Conservation (phyloP, 2,797 vertebrate genomes). For the Gymnothorax javanicus region DNA sequence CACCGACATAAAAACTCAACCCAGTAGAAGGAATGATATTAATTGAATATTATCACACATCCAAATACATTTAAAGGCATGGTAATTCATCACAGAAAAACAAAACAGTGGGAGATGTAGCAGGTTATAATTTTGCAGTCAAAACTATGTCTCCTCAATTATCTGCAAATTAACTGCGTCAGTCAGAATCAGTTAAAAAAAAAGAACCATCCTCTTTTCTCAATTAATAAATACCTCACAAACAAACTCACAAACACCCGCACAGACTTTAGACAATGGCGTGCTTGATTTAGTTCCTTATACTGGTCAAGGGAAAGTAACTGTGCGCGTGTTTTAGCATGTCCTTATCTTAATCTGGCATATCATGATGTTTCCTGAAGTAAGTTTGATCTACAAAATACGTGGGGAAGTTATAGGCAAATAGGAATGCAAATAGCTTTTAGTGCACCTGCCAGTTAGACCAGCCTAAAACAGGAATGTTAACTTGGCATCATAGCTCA, state of each 20-base stretch:
- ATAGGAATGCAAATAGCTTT: not conserved
- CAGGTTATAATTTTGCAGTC: conserved; percentile 25
- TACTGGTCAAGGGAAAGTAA: conserved; percentile 49
- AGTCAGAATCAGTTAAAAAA: not conserved
- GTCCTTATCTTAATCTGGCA: no score
- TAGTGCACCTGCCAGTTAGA: not conserved
- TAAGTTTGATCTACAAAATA: no score
- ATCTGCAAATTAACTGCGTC: conserved; percentile 30
- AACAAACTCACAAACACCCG: conserved; percentile 7
- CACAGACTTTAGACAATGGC: conserved; percentile 63
- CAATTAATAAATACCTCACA: conserved; percentile 58
- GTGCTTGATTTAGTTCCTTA: conserved; percentile 60
- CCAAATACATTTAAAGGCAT: not conserved
- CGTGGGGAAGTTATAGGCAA: not conserved
- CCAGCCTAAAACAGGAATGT: not conserved
- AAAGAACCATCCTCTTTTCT: conserved; percentile 43
- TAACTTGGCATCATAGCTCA: not conserved
- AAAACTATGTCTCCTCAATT: conserved; percentile 25
- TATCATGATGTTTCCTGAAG: no score
- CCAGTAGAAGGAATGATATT: not conserved
- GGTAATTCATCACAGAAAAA: not conserved
- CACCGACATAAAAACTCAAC: not conserved
- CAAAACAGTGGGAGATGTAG: not conserved
- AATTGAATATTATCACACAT: not conserved
- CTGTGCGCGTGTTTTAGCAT: not conserved